Evolutionary conservation across 2,113 vertebrate genomes (phyloP), one percentile per base, ranked within the genome.

Genomic region (Scatophagus argus): DNA sequence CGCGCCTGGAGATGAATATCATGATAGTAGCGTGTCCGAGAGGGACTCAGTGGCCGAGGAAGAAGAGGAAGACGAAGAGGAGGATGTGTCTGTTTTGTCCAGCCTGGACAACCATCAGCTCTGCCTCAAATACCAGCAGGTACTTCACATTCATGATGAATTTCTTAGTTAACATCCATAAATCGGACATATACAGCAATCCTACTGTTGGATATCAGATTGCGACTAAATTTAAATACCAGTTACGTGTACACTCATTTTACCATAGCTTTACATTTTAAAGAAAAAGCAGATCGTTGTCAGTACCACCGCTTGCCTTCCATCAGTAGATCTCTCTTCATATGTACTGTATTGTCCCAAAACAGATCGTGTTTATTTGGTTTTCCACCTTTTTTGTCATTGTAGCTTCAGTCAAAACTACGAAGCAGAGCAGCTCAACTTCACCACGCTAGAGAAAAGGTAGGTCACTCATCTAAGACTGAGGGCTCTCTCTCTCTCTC

Each of bases 391-490:
- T 8, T 23, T 56, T 10, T 56, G 11, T 82, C 36, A 69, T 84
- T 86, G 29, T 47, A 98, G 96, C 92, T 97, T 32, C 94, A 96
- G 13, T 88, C 94, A 43, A 96, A 96, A 85, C 93, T 97, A 66
- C 94, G 85, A 25, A 91, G 91, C 82, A 95, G 93, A 85, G 67
- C 81, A 60, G 88, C 94, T 65, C 95, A 94, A 85, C 94, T 97
- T 81, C 90, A 73, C 59, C 91, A 92, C 16, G 85, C 95, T 41
- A 95, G 91, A 79, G 94, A 96, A 62, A 96, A 96, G 93, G 97
- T 97, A 92, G 93, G 93, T 89, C 83, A 74, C 36, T 61, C 46
- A 51, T 12, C 71, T 31, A 19, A 81, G 70, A 74, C 44, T 67
- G 75, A 86, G 21, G 71, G 41, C 36, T 14, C 78, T 49, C 52